Evolutionary conservation across 2,113 vertebrate genomes (phyloP).

Genomic region (Gnathonemus echidnorhynchus): DNA sequence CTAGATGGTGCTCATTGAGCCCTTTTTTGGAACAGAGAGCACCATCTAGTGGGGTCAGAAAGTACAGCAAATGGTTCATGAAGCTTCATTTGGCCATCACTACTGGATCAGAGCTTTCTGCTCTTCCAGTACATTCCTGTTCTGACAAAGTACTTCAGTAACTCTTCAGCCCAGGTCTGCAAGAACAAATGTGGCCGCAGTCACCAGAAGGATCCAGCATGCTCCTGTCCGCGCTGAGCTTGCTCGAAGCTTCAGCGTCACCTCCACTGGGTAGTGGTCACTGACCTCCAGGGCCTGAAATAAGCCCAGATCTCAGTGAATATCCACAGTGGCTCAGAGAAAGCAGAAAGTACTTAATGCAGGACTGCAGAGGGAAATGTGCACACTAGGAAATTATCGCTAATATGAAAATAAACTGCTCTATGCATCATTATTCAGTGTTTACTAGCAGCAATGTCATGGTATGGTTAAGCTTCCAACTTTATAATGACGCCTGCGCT

Average conservation of each 20-base stretch:
- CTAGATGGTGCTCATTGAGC: too few relatives aligned
- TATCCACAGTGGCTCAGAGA: background rate
- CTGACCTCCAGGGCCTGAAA: constrained; percentile 54
- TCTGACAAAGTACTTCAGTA: background rate
- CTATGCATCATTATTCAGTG: background rate
- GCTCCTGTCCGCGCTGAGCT: constrained; percentile 14
- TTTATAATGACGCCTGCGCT: background rate
- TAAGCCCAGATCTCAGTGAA: background rate
- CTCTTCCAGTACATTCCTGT: background rate
- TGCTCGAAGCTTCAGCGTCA: constrained; percentile 26
- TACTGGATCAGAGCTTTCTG: background rate
- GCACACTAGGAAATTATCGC: background rate
- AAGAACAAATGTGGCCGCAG: background rate
- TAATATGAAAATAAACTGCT: background rate
- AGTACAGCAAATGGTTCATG: too few relatives aligned
- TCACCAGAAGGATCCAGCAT: background rate
- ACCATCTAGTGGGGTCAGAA: too few relatives aligned
- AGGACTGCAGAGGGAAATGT: background rate
- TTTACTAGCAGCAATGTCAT: background rate
- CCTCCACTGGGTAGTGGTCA: constrained; percentile 61
- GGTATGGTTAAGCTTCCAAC: background rate
- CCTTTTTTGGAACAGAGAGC: too few relatives aligned
- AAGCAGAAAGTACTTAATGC: background rate
- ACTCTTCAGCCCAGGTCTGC: background rate
- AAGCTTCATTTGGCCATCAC: too few relatives aligned